Conservation (phyloP, 2,113 vertebrate species). For the Erpornis zantholeuca region DNA sequence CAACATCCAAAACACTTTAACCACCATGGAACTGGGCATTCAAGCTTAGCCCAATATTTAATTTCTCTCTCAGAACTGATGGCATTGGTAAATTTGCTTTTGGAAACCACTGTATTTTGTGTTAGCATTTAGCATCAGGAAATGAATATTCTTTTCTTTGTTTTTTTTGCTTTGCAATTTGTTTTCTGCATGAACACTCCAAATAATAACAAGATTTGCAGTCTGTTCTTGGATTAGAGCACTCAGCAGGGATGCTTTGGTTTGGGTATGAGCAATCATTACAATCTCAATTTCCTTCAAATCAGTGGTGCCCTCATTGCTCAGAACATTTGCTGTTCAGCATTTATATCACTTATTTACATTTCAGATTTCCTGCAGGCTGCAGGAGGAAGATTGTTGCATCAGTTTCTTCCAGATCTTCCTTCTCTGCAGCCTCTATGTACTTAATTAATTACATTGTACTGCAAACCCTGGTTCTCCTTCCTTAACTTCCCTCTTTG, state of each 20-base stretch:
- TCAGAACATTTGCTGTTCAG: background rate
- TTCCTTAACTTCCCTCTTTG: background rate
- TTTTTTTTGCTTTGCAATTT: background rate
- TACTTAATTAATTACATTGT: background rate
- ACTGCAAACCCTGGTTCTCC: background rate
- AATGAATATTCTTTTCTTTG: background rate
- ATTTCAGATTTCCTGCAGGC: conserved; percentile 1
- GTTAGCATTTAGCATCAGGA: background rate
- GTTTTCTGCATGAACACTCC: conserved; percentile 17
- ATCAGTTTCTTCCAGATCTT: background rate
- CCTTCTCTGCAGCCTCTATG: background rate
- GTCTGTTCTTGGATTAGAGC: background rate
- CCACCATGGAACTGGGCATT: background rate
- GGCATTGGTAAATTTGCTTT: background rate
- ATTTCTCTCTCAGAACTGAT: conserved; percentile 6
- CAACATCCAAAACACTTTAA: background rate
- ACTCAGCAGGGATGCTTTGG: conserved; percentile 7
- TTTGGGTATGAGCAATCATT: background rate
- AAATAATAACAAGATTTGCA: conserved; percentile 22
- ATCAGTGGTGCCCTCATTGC: background rate
- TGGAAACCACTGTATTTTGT: background rate
- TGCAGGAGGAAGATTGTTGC: background rate
- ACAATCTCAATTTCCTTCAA: conserved; percentile 6
- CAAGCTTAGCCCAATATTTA: background rate
- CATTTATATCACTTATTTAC: conserved; percentile 10